Conservation (phyloP, 1,140 invertebrate genomes). For the Drosophila serrata region DNA sequence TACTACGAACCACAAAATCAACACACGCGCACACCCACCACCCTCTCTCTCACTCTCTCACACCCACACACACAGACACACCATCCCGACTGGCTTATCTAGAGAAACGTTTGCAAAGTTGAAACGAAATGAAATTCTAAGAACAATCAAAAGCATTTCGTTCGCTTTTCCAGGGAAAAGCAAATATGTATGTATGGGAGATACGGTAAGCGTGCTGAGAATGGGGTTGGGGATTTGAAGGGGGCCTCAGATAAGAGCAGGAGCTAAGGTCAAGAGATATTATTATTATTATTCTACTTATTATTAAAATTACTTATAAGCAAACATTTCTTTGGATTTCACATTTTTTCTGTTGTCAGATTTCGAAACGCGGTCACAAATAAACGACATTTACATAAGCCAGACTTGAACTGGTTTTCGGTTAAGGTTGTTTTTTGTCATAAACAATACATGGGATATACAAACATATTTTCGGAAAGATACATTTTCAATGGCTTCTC, state of each 20-base stretch:
- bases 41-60: conserved; percentile 26
- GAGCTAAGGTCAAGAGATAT: conserved; percentile 38
- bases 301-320: conserved; percentile 33
- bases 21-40: conserved; percentile 18
- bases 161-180: conserved; percentile 70
- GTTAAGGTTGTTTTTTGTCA: conserved; percentile 29
- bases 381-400: conserved; percentile 33
- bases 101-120: conserved; percentile 66
- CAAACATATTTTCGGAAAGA: too few species aligned
- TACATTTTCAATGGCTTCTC: conserved; percentile 11
- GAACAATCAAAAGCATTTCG: conserved; percentile 81
- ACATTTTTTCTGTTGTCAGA: too few species aligned
- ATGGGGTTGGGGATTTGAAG: not conserved
- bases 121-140: conserved; percentile 63
- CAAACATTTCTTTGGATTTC: conserved; percentile 4
- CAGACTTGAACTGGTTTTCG: conserved; percentile 48
- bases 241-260: conserved; percentile 35
- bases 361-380: conserved; percentile 30
- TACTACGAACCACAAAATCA: conserved; percentile 63
- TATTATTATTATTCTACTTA: conserved; percentile 3
- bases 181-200: conserved; percentile 67
- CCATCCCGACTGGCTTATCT: conserved; percentile 32
- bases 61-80: conserved; percentile 13
- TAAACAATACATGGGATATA: conserved; percentile 9
- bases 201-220: not conserved